Percentiles rank a stretch among this genome's conserved stretches.
These are phyloP conservation scores for Embiotoca jacksoni DNA, from an alignment of 2,113 vertebrate species.

Conservation along the genomic window DNA sequence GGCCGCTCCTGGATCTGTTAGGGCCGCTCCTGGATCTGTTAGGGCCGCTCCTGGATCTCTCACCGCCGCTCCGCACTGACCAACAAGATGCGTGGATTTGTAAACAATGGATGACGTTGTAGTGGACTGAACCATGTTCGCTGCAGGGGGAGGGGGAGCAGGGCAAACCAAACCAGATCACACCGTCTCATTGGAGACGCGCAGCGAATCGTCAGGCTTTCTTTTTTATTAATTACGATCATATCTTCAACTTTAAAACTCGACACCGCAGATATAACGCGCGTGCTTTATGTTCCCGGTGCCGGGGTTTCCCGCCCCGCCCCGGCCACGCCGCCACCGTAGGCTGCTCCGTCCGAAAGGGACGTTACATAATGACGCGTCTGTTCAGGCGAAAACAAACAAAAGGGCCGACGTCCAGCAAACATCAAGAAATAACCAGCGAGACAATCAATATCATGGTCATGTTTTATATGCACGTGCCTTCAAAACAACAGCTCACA, in stretches of 20 bases:
- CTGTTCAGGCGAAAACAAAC: conserved; percentile 64
- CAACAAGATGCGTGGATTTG: conserved; percentile 81
- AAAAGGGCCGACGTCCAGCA: conserved; percentile 19
- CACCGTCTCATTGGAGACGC: fast-evolving
- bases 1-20: no score
- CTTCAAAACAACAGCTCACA: no score
- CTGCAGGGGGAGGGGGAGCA: neutral
- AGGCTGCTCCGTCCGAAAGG: conserved; percentile 36
- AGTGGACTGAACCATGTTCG: conserved; percentile 73
- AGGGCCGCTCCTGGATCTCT: conserved; percentile 56
- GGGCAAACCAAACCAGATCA: neutral
- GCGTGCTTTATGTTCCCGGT: fast-evolving
- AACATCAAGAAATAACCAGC: no score
- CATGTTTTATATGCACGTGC: no score
- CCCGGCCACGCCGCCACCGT: neutral
- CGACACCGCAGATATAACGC: fast-evolving
- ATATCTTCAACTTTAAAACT: fast-evolving
- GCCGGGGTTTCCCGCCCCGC: fast-evolving
- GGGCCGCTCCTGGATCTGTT: no score
- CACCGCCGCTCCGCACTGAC: conserved; percentile 60
- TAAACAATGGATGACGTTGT: conserved; percentile 91
- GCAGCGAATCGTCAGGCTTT: neutral
- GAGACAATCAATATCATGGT: no score
- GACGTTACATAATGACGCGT: conserved; percentile 74
- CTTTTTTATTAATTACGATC: neutral